Evolutionary conservation across 1,140 invertebrate species (phyloP), one percentile per base, ranked within the genome.

Genomic region (Pentalonia nigronervosa): DNA sequence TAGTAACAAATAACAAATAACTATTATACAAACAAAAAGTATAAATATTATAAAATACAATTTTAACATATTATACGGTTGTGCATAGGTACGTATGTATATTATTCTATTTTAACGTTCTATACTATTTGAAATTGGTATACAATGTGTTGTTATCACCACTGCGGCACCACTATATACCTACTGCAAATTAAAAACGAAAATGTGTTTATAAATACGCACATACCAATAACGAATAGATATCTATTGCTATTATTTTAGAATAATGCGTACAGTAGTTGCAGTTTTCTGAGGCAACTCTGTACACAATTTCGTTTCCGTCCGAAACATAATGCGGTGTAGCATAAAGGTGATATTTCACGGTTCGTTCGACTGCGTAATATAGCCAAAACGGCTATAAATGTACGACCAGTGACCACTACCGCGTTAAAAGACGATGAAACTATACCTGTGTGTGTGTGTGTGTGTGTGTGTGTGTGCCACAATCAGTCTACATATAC

Each of bases 321-420:
- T 23, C 53, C 17, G 14, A 89, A 89, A 89, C 21, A 53, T 41
- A 56, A 56, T 88, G 50, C 50, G 21, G 50, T 48, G 41, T 89
- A 56, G 34, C 50, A 89, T 34, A 56, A 56, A 56, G 34, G 50
- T 89, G 50, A 89, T 56, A 89, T 89, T 89, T 89, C 88, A 89
- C 50, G 88, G 88, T 89, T 48, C 88, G 88, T 89, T 89, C 48
- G 88, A 56, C 48, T 89, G 88, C 88, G 48, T 56, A 53, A 89
- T 48, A 56, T 34, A 56, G 50, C 7, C 34, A 56, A 56, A 89
- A 89, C 30, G 88, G 88, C 48, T 56, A 41, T 41, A 34, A 89
- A 53, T 34, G 88, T 89, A 89, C 88, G 88, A 89, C 88, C 48
- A 23, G 17, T 34, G 36, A 89, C 88, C 50, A 56, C 88, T 21